Conservation (phyloP, 2,888 invertebrate species). For the Dryadula phaetusa region DNA sequence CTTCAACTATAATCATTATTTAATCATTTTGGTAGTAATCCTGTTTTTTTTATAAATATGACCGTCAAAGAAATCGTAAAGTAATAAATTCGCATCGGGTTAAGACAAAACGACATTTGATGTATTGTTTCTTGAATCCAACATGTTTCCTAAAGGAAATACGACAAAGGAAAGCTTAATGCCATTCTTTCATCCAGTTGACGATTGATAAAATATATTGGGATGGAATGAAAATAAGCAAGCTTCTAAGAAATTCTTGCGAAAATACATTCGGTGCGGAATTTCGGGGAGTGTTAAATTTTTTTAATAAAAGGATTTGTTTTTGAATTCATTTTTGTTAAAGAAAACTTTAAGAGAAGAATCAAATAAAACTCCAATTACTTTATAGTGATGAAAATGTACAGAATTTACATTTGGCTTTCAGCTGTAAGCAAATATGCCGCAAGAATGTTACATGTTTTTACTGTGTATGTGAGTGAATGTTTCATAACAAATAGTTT, state of each 20-base stretch:
- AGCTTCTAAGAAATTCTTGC: conserved; percentile 23
- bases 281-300: conserved; percentile 15
- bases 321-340: conserved; percentile 7
- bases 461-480: too few species aligned
- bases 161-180: conserved; percentile 47
- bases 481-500: too few species aligned
- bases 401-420: neutral
- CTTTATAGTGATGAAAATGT: conserved; percentile 6
- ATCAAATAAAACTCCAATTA: conserved; percentile 19
- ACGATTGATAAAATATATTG: conserved; percentile 43
- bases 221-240: conserved; percentile 34
- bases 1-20: neutral
- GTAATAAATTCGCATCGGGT: conserved; percentile 31
- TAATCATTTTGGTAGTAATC: neutral
- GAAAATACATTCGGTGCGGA: conserved; percentile 16
- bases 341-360: neutral
- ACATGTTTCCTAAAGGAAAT: conserved; percentile 43
- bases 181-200: conserved; percentile 47
- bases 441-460: neutral
- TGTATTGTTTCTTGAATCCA: conserved; percentile 43
- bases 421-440: neutral
- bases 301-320: conserved; percentile 21
- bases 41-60: neutral
- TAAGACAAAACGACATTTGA: conserved; percentile 43
- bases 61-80: neutral